phyloP scores from a whole-genome alignment of 1,140 invertebrate genomes.

The Tribolium madens region DNA sequence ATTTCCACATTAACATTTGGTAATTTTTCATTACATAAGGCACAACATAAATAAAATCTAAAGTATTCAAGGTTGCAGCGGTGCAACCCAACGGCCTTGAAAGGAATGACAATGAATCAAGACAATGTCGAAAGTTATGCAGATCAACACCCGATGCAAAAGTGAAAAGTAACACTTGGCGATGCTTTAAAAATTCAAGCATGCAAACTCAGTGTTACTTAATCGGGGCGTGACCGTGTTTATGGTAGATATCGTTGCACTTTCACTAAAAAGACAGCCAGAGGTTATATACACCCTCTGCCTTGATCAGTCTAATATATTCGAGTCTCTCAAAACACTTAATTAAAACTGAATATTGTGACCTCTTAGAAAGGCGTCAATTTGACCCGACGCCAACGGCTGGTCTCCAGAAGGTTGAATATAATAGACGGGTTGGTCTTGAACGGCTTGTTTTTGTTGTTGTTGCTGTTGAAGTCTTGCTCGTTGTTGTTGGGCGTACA shows the following conservation, averaged over 20 bases:
- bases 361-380: slow-evolving; percentile 83
- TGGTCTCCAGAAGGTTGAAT: slow-evolving; percentile 69
- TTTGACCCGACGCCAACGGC: slow-evolving; percentile 70
- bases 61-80: not conserved
- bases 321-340: slow-evolving; percentile 10
- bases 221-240: slow-evolving; percentile 40
- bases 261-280: slow-evolving; percentile 39
- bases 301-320: slow-evolving; percentile 5
- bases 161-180: slow-evolving; percentile 26
- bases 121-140: slow-evolving; percentile 33
- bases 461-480: slow-evolving; percentile 67
- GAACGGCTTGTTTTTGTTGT: slow-evolving; percentile 62
- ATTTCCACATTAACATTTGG: slow-evolving; percentile 25
- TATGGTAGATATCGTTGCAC: slow-evolving; percentile 27
- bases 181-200: slow-evolving; percentile 24
- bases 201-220: slow-evolving; percentile 12
- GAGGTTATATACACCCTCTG: slow-evolving; percentile 11
- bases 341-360: slow-evolving; percentile 75
- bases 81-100: slow-evolving; percentile 14
- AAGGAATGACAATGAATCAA: slow-evolving; percentile 28
- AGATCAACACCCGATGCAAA: slow-evolving; percentile 29
- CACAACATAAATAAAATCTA: slow-evolving; percentile 23
- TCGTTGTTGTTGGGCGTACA: slow-evolving; percentile 78
- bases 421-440: slow-evolving; percentile 75
- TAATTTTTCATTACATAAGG: slow-evolving; percentile 35